Base-by-base conservation (phyloP, 1,140 invertebrate genomes). In the Meloidogyne hapla region DNA sequence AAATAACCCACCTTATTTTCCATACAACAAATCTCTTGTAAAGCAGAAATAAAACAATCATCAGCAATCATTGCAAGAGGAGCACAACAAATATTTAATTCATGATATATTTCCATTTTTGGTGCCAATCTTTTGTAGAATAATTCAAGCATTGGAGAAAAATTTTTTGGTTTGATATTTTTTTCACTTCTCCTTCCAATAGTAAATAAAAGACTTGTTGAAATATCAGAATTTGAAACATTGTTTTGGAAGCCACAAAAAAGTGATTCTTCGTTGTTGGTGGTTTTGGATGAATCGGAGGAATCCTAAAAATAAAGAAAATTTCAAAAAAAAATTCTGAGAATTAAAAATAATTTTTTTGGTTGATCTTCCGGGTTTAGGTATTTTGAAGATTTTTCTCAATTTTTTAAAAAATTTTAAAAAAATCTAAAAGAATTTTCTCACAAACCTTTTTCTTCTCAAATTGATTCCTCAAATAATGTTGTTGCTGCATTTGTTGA, bases 401-500 rank as follows among this genome's bases (percentile, higher is more conserved):
- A n/a, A n/a, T n/a, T n/a, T n/a, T n/a, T n/a, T n/a, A n/a, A n/a
- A n/a, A n/a, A n/a, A n/a, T n/a, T n/a, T n/a, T n/a, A n/a, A n/a
- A n/a, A n/a, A n/a, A n/a, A n/a, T n/a, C n/a, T n/a, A n/a, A n/a
- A n/a, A n/a, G n/a, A n/a, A n/a, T n/a, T n/a, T n/a, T n/a, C n/a
- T n/a, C n/a, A n/a, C n/a, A n/a, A n/a, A 38, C 15, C 13, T 15
- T 40, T 21, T 25, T 66, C 45, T 33, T 42, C 66, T n/a, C 66
- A 68, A 2, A 2, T 6, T 33, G 10, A 33, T 68, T n/a, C 21
- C 23, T 21, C 2, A 0, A 26, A 1, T n/a, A 6, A 65, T 77
- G 61, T 69, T 77, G 28, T 33, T 40, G 48, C 5, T 75, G 68
- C 10, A 86, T 72, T 28, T 83, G 91, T 90, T 83, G 92, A 91